phyloP scores from a whole-genome alignment of 1,140 invertebrate species.

The Argopecten irradians region DNA sequence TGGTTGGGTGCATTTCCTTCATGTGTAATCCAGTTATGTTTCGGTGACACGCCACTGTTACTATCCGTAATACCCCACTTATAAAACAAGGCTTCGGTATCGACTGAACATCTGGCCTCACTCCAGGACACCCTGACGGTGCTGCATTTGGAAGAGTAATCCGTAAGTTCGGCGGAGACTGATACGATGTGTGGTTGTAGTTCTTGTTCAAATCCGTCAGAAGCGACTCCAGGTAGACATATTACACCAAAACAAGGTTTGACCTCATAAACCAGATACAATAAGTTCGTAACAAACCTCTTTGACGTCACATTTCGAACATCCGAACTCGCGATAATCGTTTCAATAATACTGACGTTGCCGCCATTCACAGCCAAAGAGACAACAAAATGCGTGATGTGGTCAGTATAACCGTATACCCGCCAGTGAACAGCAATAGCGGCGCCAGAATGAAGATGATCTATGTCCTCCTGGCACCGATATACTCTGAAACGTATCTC shows the following conservation, averaged over 20 bases:
- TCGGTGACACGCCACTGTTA: not conserved
- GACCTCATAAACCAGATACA: not conserved
- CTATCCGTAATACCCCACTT: not conserved
- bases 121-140: not conserved
- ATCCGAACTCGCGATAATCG: not conserved
- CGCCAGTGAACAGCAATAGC: not conserved
- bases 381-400: not conserved
- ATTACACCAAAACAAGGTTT: not conserved
- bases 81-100: not conserved
- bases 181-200: not conserved
- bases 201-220: not conserved
- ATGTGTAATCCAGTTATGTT: not conserved
- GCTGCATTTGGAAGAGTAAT: not conserved
- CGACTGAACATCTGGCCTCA: not conserved
- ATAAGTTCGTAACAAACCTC: not conserved
- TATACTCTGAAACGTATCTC: not conserved
- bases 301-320: not conserved
- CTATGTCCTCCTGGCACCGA: not conserved
- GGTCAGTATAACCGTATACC: not conserved
- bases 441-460: not conserved
- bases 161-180: not conserved
- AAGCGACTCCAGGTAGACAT: not conserved
- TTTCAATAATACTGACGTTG: not conserved
- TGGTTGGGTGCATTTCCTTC: not conserved
- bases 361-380: not conserved